Evolutionary conservation across 2,888 invertebrate species (phyloP), one percentile per base, ranked within the genome.

Genomic region (Steromphala cineraria): DNA sequence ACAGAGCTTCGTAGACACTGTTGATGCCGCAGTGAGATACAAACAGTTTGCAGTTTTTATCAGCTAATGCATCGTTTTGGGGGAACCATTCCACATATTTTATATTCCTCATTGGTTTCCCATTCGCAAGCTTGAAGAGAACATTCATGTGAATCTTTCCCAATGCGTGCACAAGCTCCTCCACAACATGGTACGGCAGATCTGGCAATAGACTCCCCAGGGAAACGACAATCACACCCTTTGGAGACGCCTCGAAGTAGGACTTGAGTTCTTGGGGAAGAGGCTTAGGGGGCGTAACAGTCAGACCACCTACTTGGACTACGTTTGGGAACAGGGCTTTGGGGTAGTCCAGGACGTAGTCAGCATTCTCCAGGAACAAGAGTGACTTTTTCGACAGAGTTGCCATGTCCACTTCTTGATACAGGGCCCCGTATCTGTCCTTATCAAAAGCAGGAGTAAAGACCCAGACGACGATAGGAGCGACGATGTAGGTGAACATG

Each of bases 11-110:
- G 76, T 80, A 87, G 36, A 84, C 79, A 15, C 86, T 81, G 40
- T 84, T 85, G 24, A 75, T 82, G 17, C 87, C 87, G 56, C 84
- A 85, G 79, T 88, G 88, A 3, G 85, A 83, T 15, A 87, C 80
- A 24, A 87, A 85, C 13, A 87, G 75, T 36, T 78, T 81, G 1
- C 78, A 77, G 17, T 82, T 84, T 10, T 55, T 79, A 52, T 87
- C 84, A 13, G 79, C 86, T 4, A 85, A 67, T 0, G 85, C 19
- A 28, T 85, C 86, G 55, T 85, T 83, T 67, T 85, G 85, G 3
- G 86, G 82, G 13, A 85, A 31, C 86, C 86, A 86, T 76, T 74
- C 78, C 17, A 75, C 46, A 4, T 78, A 21, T 52, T 53, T 71
- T 1, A 85, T 80, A 62, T 84, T 81, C 8, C 36, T 53, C 4